A percentile compares a stretch with the other conserved stretches of the same genome.
These are phyloP conservation scores for Psittacula echo DNA, from an alignment of 2,797 vertebrate genomes.

Conservation along the genomic window DNA sequence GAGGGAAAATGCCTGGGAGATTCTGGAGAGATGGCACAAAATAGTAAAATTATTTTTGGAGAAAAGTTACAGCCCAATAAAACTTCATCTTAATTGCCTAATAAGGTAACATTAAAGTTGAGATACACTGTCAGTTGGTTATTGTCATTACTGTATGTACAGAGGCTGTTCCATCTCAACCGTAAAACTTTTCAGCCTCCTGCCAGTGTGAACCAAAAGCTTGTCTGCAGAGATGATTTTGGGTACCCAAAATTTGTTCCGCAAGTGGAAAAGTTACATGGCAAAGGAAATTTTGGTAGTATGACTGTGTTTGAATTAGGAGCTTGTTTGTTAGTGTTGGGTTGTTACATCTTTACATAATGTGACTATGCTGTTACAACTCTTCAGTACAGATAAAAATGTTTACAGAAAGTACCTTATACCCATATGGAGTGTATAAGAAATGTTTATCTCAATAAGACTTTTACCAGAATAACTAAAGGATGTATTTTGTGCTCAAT, in stretches of 20 bases:
- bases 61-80: background rate
- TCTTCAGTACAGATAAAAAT: background rate
- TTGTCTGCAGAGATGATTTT: background rate
- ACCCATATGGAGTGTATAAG: background rate
- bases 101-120: background rate
- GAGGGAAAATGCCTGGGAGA: background rate
- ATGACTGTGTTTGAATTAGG: background rate
- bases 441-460: background rate
- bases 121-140: background rate
- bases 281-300: background rate
- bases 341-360: background rate
- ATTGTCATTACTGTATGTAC: accelerated
- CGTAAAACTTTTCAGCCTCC: background rate
- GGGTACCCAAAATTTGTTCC: background rate
- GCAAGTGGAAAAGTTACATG: background rate
- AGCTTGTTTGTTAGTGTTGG: background rate
- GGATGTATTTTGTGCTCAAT: background rate
- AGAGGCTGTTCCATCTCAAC: background rate
- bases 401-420: background rate
- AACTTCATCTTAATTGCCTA: background rate
- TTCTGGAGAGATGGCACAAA: background rate
- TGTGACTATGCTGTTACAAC: background rate
- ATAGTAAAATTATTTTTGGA: background rate
- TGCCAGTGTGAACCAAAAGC: background rate
- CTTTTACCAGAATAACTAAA: background rate